Conservation (phyloP, 2,888 invertebrate species). For the Perizoma flavofasciatum region DNA sequence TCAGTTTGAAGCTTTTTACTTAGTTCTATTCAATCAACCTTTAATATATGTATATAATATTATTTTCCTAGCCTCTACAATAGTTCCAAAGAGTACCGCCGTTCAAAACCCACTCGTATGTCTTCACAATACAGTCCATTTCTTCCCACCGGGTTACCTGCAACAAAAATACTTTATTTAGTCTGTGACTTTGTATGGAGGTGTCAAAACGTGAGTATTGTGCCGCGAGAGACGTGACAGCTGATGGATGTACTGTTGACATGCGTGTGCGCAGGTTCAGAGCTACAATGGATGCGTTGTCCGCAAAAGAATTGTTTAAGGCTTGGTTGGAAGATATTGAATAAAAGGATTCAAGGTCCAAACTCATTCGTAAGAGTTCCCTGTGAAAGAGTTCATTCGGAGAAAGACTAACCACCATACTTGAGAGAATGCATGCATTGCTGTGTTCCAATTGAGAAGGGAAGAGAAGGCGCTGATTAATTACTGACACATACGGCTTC, state of each 20-base stretch:
- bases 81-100: constrained; percentile 14
- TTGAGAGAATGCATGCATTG: too few species aligned
- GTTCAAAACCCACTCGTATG: constrained; percentile 4
- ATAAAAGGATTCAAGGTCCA: too few species aligned
- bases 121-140: constrained; percentile 4
- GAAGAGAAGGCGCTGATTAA: too few species aligned
- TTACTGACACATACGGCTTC: too few species aligned
- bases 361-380: too few species aligned
- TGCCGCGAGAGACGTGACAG: constrained; percentile 22
- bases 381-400: too few species aligned
- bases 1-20: too few species aligned
- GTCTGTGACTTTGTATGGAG: constrained; percentile 9
- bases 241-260: constrained; percentile 28
- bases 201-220: constrained; percentile 31
- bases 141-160: constrained; percentile 23
- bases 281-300: constrained; percentile 19
- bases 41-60: too few species aligned
- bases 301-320: background rate
- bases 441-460: too few species aligned
- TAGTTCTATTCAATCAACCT: too few species aligned
- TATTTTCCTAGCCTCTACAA: background rate
- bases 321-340: background rate
- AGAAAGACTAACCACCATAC: too few species aligned
- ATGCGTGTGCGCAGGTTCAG: constrained; percentile 8
- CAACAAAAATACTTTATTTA: constrained; percentile 26